phyloP scores from a whole-genome alignment of 2,888 invertebrate genomes.

The Digitonthophagus gazella region DNA sequence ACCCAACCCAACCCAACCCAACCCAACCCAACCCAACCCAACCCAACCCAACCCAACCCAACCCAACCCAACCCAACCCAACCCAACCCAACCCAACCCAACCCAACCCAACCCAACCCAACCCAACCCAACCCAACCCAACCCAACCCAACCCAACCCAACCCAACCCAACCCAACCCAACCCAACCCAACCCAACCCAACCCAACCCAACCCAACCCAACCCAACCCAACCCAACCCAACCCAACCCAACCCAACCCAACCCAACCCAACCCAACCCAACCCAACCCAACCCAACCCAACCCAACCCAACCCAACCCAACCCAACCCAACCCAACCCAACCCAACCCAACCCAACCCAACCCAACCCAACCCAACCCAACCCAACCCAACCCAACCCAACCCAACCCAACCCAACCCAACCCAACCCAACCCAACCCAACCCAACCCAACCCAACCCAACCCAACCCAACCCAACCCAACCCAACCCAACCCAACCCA shows the following conservation, averaged over 20 bases:
- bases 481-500: conserved; percentile 1
- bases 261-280: conserved; percentile 1
- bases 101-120: conserved; percentile 1
- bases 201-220: conserved; percentile 1
- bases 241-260: conserved; percentile 1
- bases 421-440: conserved; percentile 1
- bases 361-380: conserved; percentile 1
- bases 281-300: conserved; percentile 1
- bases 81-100: conserved; percentile 1
- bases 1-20: conserved; percentile 1
- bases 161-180: conserved; percentile 1
- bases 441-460: conserved; percentile 1
- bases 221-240: conserved; percentile 1
- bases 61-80: conserved; percentile 1
- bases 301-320: conserved; percentile 1
- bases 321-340: conserved; percentile 1
- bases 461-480: conserved; percentile 1
- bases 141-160: conserved; percentile 1
- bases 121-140: conserved; percentile 1
- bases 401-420: conserved; percentile 1
- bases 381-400: conserved; percentile 1
- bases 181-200: conserved; percentile 1
- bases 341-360: conserved; percentile 1
- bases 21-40: conserved; percentile 1
- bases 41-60: conserved; percentile 1